Evolutionary conservation across 2,113 vertebrate genomes (phyloP).

Genomic region (Hiodon alosoides): DNA sequence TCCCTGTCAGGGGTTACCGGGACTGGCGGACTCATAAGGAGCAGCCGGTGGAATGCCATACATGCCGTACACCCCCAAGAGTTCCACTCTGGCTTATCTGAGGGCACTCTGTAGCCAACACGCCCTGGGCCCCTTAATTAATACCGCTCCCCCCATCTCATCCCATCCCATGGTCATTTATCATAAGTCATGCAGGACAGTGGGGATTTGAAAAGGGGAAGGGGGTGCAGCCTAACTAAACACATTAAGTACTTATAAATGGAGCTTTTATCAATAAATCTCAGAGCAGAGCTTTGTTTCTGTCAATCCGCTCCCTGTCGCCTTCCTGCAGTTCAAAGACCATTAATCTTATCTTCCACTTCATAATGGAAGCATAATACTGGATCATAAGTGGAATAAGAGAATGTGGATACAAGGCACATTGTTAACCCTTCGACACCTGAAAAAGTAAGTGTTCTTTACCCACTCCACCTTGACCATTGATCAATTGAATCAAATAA

Average conservation of each 20-base stretch:
- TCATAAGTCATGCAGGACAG: conserved; percentile 46
- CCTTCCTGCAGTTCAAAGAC: conserved; percentile 28
- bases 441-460: too few species aligned
- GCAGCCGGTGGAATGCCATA: conserved; percentile 47
- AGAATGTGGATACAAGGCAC: not conserved
- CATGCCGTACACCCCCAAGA: conserved; percentile 34
- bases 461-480: not conserved
- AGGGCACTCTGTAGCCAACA: conserved; percentile 22
- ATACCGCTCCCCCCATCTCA: conserved; percentile 46
- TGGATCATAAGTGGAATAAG: conserved; percentile 12
- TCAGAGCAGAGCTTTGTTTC: conserved; percentile 18
- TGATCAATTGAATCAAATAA: not conserved
- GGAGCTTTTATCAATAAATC: conserved; percentile 36
- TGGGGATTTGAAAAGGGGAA: conserved; percentile 14
- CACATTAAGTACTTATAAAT: conserved; percentile 36
- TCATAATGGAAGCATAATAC: not conserved
- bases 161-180: conserved; percentile 53
- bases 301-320: conserved; percentile 14
- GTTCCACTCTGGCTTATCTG: conserved; percentile 39
- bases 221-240: conserved; percentile 32
- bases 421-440: conserved; percentile 8
- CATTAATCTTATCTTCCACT: conserved; percentile 3
- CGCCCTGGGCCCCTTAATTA: conserved; percentile 57
- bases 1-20: conserved; percentile 59
- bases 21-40: conserved; percentile 65